phyloP scores from a whole-genome alignment of 2,888 invertebrate species.

The Heteropelma amictum region DNA sequence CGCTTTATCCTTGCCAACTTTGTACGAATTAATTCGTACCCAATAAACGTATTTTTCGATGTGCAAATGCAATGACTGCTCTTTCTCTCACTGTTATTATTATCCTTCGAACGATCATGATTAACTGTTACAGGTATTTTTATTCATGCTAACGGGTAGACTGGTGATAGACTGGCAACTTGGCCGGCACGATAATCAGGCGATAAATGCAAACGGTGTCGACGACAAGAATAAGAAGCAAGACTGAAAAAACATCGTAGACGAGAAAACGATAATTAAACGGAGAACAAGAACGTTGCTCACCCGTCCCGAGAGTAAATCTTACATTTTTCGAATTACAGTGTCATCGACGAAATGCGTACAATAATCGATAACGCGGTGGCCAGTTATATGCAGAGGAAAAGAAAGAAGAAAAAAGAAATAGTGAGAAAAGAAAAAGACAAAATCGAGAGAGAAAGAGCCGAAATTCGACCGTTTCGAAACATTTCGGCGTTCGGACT shows the following conservation, averaged over 20 bases:
- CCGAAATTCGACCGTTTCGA: neutral
- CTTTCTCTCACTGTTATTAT: neutral
- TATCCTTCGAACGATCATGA: slow-evolving; percentile 1
- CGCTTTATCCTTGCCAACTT: no score
- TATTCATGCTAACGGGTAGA: slow-evolving; percentile 94
- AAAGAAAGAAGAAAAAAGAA: neutral
- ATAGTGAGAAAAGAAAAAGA: neutral
- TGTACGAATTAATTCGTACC: no score
- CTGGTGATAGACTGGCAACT: slow-evolving; percentile 89
- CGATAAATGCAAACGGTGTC: slow-evolving; percentile 76
- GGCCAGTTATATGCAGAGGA: neutral
- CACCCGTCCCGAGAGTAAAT: slow-evolving; percentile 38
- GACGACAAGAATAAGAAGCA: slow-evolving; percentile 79
- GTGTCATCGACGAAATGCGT: slow-evolving; percentile 17
- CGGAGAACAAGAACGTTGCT: slow-evolving; percentile 20
- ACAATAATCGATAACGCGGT: slow-evolving; percentile 14
- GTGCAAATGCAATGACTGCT: neutral
- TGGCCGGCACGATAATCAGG: slow-evolving; percentile 77
- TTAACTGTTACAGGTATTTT: slow-evolving; percentile 82
- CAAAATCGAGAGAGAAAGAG: neutral
- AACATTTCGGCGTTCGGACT: slow-evolving; percentile 15
- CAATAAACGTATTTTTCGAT: neutral
- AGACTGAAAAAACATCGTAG: slow-evolving; percentile 74
- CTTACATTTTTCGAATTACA: slow-evolving; percentile 24
- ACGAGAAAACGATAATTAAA: slow-evolving; percentile 11